These are phyloP conservation scores for Malthinus seriepunctatus DNA, from an alignment of 2,888 invertebrate species.

Conservation along the genomic window DNA sequence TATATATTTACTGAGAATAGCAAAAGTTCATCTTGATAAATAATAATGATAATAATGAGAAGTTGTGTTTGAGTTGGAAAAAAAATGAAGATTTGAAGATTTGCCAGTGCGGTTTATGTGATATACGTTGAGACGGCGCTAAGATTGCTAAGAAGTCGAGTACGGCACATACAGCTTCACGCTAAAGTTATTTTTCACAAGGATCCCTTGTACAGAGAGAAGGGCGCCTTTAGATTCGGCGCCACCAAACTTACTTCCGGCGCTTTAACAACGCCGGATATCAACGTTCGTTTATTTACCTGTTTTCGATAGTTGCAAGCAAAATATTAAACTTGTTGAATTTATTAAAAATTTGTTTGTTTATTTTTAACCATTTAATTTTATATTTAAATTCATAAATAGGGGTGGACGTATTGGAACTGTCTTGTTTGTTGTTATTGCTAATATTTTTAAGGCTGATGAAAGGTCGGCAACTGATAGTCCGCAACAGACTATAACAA, in stretches of 20 bases:
- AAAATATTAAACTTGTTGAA: constrained; percentile 10
- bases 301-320: constrained; percentile 26
- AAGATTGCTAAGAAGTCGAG: constrained; percentile 20
- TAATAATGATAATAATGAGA: constrained; percentile 2
- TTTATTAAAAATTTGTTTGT: background rate
- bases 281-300: constrained; percentile 28
- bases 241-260: constrained; percentile 32
- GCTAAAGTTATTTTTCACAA: constrained; percentile 30
- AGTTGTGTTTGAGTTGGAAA: background rate
- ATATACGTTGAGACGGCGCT: constrained; percentile 15
- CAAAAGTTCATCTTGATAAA: constrained; percentile 1
- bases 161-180: constrained; percentile 22
- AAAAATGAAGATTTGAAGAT: constrained; percentile 7
- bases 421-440: constrained; percentile 22
- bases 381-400: constrained; percentile 5
- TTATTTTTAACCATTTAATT: constrained; percentile 1
- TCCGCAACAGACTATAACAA: constrained; percentile 30
- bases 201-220: constrained; percentile 24
- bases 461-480: constrained; percentile 30
- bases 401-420: constrained; percentile 6
- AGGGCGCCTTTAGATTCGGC: constrained; percentile 33
- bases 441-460: constrained; percentile 26
- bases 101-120: constrained; percentile 7
- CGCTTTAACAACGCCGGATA: constrained; percentile 25
- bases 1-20: background rate